Base-by-base conservation (phyloP, 2,113 vertebrate species). In the Gavialis gangeticus region DNA sequence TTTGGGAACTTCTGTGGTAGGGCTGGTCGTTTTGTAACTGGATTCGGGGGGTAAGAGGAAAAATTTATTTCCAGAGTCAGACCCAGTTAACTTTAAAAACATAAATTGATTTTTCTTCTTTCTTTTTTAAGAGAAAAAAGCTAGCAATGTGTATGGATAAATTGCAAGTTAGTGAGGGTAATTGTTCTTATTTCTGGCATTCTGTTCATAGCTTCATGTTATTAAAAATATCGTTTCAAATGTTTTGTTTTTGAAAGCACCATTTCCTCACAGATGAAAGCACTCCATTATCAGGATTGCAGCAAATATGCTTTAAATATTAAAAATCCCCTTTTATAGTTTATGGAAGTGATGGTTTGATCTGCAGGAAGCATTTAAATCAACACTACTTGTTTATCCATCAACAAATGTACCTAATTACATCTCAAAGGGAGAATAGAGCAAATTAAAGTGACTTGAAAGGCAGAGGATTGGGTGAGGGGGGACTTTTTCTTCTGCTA, bases 341-440 rank as follows among this genome's bases (percentile, higher is more conserved):
- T 96, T 89, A 92, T 83, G 58, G 96, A 96, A 94, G n/a, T 63
- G 62, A 56, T 95, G 93, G 77, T 94, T 96, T 97, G 92, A 93
- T 95, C 95, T 96, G 82, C 60, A 90, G 92, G 28, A 90, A 89
- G 75, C 96, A 86, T 27, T 66, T 63, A 95, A 96, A 94, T 86
- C 90, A 93, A 71, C 75, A 89, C n/a, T 97, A 71, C 92, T 95
- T 97, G 94, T 97, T 98, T 98, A 97, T 97, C 95, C 93, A 92
- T 97, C 97, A 97, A 95, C 96, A 98, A 96, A 97, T 96, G 93
- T 79, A 80, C 83, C 92, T 97, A 96, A 97, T 98, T 97, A 96
- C 81, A 95, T 95, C 95, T 97, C 97, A 94, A 62, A 98, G 89
- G 89, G 79, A 96, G 90, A 56, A 63, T 81, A 87, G 88, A 94